Percentiles rank a stretch among this genome's conserved stretches.
Conservation (phyloP, 2,113 vertebrate species). For the Sinocyclocheilus anophthalmus region DNA sequence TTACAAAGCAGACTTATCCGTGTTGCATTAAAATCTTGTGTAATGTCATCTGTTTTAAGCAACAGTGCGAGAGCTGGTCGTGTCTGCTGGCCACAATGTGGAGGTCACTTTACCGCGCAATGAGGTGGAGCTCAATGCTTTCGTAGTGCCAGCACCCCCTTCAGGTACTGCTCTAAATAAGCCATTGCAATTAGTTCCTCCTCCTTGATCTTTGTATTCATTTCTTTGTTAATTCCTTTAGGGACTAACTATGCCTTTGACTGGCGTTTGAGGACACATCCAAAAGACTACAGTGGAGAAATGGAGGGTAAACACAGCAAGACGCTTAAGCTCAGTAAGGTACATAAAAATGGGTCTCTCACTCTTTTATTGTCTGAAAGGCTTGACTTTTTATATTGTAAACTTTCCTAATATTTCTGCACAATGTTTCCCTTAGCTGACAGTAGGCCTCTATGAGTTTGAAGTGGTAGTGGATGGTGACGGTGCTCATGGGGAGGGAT, state of each 20-base stretch:
- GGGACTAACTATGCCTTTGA: slow-evolving; percentile 86
- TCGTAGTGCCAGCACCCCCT: slow-evolving; percentile 82
- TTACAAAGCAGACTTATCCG: not conserved
- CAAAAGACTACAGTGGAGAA: slow-evolving; percentile 90
- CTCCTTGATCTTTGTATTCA: not conserved
- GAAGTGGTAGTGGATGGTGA: slow-evolving; percentile 85
- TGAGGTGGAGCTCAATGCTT: slow-evolving; percentile 90
- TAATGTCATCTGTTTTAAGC: not conserved
- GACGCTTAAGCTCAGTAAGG: slow-evolving; percentile 90
- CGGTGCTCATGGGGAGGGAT: slow-evolving; percentile 85
- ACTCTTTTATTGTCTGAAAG: not conserved
- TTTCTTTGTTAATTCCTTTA: slow-evolving; percentile 61
- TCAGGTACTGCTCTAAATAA: slow-evolving; percentile 71
- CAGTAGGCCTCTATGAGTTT: slow-evolving; percentile 94
- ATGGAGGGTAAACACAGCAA: slow-evolving; percentile 88
- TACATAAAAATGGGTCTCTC: slow-evolving; percentile 55
- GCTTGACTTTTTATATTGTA: not conserved
- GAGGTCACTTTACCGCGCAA: slow-evolving; percentile 90
- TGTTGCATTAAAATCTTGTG: not conserved
- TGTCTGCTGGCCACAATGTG: slow-evolving; percentile 91
- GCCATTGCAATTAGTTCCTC: not conserved
- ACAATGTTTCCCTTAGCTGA: slow-evolving; percentile 78
- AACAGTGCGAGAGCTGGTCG: slow-evolving; percentile 84
- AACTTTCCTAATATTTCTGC: slow-evolving; percentile 16
- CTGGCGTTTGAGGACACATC: slow-evolving; percentile 92